Base-by-base conservation (phyloP, 1,140 invertebrate species). In the Drosophila parvula region DNA sequence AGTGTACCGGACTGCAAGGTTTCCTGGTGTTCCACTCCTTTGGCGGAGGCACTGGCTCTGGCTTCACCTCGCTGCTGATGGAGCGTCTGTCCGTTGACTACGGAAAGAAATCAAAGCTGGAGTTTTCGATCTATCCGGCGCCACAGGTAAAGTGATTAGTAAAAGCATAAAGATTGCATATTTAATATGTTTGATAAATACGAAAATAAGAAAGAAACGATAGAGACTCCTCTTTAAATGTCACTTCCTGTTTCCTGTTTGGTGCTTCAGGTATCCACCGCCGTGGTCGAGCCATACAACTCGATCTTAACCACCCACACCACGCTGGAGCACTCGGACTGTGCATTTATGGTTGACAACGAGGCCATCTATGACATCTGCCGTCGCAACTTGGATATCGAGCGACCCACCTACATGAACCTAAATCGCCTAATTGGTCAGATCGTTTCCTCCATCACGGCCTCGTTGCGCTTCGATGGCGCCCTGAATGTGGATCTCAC, bases 321-420 rank as follows among this genome's bases (percentile, higher is more conserved):
- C 11, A 97, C 96, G 10, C 92, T 97, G 74, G 96, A 97, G 91
- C 96, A 97, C 92, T 97, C 96, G 0, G 96, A 97, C 89, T 97
- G 96, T 74, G 96, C 96, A n/a, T 97, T 97, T 92, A 97, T 97
- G 96, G 96, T 97, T 12, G 96, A 97, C 92, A 96, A 97, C 90
- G 96, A 97, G 91, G 96, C 96, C 55, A 98, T 98, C 88, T 98
- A 98, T 82, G 97, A 98, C 92, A 98, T 98, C 92, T 98, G 97
- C 92, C 94, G 96, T 40, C 94, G 96, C 51, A 98, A 98, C 91
- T 92, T 98, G 85, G 96, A 97, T 92, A 97, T 98, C 73, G 96
- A 97, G 79, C 94, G 96, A 48, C 97, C 96, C 22, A 96, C 96
- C 14, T 97, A 97, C 94, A 94, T 94, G 88, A 96, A 96, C 92